These are phyloP conservation scores for Porites australiensis DNA, from an alignment of 64 coral and sea anemone species.

Conservation along the genomic window DNA sequence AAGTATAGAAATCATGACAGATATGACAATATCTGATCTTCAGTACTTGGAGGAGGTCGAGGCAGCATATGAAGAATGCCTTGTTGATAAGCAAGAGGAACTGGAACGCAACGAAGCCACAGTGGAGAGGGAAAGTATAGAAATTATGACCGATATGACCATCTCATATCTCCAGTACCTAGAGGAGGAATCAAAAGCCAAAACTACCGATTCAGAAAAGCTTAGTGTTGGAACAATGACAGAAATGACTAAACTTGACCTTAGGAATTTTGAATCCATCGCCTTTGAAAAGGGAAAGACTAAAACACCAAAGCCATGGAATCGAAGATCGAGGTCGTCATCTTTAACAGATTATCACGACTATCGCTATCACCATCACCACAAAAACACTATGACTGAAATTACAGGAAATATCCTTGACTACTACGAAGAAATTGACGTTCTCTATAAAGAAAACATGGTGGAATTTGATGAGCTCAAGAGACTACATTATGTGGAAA, in stretches of 20 bases:
- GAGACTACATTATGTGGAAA: slow-evolving; percentile 14
- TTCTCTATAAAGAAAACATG: slow-evolving; percentile 22
- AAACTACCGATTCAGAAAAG: background rate
- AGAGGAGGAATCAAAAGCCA: background rate
- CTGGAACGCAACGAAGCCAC: background rate
- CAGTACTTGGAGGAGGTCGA: slow-evolving; percentile 52
- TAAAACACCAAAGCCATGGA: background rate
- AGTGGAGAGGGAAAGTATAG: background rate
- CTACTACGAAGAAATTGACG: slow-evolving; percentile 62
- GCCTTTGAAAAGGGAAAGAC: background rate
- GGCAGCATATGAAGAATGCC: slow-evolving; percentile 32
- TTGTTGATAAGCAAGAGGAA: slow-evolving; percentile 12
- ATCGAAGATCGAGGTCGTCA: slow-evolving; percentile 1
- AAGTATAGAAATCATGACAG: slow-evolving; percentile 27
- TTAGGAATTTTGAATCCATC: background rate
- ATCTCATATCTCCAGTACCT: slow-evolving; percentile 1
- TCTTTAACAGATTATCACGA: background rate
- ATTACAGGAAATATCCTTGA: slow-evolving; percentile 52
- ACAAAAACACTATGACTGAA: slow-evolving; percentile 61
- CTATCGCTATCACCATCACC: background rate
- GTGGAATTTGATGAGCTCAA: slow-evolving; percentile 23
- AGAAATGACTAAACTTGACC: background rate
- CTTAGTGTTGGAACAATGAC: slow-evolving; percentile 27
- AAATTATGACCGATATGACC: slow-evolving; percentile 54
- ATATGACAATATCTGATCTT: background rate